Evolutionary conservation across 2,113 vertebrate species (phyloP), one percentile per base, ranked within the genome.

Genomic region (Ranitomeya variabilis): DNA sequence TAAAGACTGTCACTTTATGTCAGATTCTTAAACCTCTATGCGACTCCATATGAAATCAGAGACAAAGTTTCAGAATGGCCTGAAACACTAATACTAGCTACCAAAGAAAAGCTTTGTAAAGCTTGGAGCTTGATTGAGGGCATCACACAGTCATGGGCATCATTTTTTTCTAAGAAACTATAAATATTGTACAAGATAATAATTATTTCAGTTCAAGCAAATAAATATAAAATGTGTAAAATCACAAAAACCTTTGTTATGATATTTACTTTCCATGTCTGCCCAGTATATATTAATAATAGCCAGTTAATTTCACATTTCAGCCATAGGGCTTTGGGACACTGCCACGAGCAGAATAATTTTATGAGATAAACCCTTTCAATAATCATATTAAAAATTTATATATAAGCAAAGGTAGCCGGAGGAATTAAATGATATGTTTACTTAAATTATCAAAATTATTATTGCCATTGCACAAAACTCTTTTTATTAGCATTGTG

Each of bases 381-480:
- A 69, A 54, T 64, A 83, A 67, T 69, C 81, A 54, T 62, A 83
- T 83, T 83, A 83, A 83, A 69, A 83, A 69, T 83, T 64, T 83
- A 83, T 83, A 83, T 83, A 62, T 83, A 83, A 83, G 81, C 81
- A 83, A 83, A 83, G 81, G 81, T 69, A 83, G 81, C 81, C 81
- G 15, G 81, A 45, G 62, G 81, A 83, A 83, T 67, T 45, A 67
- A 83, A 83, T 69, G 62, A 83, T 83, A 66, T 83, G 80, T 83
- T 83, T 83, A 66, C 66, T 69, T 83, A 83, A 64, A 21, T 69
- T 51, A 54, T 83, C 81, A 83, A 69, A 69, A 83, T 54, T 45
- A 21, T 67, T 83, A 67, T 21, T 15, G 62, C 31, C 69, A 83
- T 54, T 69, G 81, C 19, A 21, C 19, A 83, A 54, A 83, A 83